A percentile compares a stretch with the other conserved stretches of the same genome.
Conservation (phyloP, 2,797 vertebrate genomes). For the Macroramphosus scolopax region DNA sequence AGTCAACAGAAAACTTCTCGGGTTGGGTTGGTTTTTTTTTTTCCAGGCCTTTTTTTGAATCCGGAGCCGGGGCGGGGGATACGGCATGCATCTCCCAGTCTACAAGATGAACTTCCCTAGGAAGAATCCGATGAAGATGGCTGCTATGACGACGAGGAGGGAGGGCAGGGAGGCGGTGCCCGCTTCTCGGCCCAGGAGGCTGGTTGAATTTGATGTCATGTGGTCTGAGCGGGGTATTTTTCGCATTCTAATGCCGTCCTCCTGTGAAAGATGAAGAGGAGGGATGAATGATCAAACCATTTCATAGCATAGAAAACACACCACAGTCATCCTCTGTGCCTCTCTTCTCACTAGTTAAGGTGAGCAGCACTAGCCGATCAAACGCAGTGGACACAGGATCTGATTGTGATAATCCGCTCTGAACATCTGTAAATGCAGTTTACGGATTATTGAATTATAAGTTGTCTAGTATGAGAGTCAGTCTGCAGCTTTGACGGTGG, state of each 20-base stretch:
- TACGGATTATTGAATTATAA: too few species aligned
- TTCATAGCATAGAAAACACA: neutral
- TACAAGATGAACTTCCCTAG: slow-evolving; percentile 99
- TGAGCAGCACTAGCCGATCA: too few species aligned
- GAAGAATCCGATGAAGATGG: slow-evolving; percentile 99
- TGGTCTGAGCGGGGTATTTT: slow-evolving; percentile 88
- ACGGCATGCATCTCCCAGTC: slow-evolving; percentile 84
- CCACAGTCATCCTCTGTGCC: too few species aligned
- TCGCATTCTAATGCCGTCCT: slow-evolving; percentile 90
- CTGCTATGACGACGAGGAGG: slow-evolving; percentile 97
- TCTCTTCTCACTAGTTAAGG: too few species aligned
- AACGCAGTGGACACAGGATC: too few species aligned
- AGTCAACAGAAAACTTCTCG: slow-evolving; percentile 86
- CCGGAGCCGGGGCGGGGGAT: slow-evolving; percentile 63
- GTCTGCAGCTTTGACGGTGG: too few species aligned
- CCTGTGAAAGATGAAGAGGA: slow-evolving; percentile 72
- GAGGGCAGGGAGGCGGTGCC: slow-evolving; percentile 90
- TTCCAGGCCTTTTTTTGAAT: slow-evolving; percentile 27
- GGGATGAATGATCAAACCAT: neutral
- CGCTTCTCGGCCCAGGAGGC: slow-evolving; percentile 85
- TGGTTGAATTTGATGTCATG: slow-evolving; percentile 80
- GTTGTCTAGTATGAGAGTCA: too few species aligned
- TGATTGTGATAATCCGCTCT: too few species aligned
- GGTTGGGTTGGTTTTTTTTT: slow-evolving; percentile 61
- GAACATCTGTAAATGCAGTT: too few species aligned